These are phyloP conservation scores for Steinernema scapterisci DNA, from an alignment of 2,888 invertebrate species.

Conservation along the genomic window DNA sequence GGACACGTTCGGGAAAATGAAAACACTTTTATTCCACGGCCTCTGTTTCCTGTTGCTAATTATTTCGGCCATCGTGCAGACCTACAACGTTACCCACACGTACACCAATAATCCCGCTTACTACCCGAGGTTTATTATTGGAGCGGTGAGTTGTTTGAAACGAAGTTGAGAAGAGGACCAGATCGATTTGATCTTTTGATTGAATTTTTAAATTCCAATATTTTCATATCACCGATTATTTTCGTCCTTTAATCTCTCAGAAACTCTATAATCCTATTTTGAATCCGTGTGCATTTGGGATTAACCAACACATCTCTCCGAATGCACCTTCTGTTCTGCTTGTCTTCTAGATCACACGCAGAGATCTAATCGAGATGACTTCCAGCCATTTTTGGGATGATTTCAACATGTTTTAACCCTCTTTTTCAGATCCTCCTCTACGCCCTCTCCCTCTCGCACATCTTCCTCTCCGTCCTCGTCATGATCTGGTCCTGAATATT, in stretches of 20 bases:
- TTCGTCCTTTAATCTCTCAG: no score
- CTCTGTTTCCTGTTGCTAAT: background rate
- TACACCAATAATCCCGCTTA: background rate
- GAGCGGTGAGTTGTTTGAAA: conserved; percentile 14
- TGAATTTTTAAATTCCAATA: no score
- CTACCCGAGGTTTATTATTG: conserved; percentile 6
- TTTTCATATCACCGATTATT: no score
- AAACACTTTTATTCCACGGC: background rate
- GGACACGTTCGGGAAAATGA: conserved; percentile 8
- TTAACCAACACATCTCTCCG: no score
- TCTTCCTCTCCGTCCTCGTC: background rate
- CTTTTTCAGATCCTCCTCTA: conserved; percentile 13
- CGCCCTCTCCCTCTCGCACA: background rate
- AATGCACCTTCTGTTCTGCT: no score
- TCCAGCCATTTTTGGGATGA: background rate
- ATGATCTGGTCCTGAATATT: background rate
- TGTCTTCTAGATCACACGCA: no score
- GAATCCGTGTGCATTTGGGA: no score
- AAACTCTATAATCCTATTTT: no score
- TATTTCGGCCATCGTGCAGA: background rate
- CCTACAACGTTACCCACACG: background rate
- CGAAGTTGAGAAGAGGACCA: no score
- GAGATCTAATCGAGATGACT: no score
- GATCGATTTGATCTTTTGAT: no score
- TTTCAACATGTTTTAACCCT: background rate